These are phyloP conservation scores for Atherinosoma microstoma DNA, from an alignment of 2,797 vertebrate species.

Conservation along the genomic window DNA sequence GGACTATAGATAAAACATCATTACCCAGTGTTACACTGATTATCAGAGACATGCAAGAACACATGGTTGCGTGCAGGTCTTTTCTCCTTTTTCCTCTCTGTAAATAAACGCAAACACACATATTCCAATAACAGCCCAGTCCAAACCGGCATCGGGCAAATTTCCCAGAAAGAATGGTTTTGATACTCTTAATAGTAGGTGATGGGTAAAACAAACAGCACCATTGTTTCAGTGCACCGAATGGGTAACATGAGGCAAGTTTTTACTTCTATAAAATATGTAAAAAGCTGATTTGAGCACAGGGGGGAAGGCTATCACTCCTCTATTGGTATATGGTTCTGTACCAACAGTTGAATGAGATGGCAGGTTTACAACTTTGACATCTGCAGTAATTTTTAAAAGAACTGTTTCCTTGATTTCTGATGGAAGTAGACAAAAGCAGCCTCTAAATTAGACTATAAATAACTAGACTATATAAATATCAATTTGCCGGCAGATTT, in stretches of 20 bases:
- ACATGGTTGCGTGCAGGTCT: slow-evolving; percentile 18
- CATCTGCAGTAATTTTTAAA: neutral
- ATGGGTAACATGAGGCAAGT: slow-evolving; percentile 37
- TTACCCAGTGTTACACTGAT: slow-evolving; percentile 48
- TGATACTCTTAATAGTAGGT: slow-evolving; percentile 37
- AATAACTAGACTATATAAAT: too few relatives aligned
- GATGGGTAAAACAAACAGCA: slow-evolving; percentile 46
- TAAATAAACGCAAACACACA: slow-evolving; percentile 45
- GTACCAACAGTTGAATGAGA: slow-evolving; percentile 2
- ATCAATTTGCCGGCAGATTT: neutral
- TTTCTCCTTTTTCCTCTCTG: slow-evolving; percentile 36
- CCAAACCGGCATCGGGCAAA: slow-evolving; percentile 57
- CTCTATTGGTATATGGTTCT: slow-evolving; percentile 6
- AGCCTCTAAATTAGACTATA: neutral
- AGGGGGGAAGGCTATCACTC: slow-evolving; percentile 8
- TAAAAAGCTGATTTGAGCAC: slow-evolving; percentile 23
- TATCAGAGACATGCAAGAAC: slow-evolving; percentile 45
- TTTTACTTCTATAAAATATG: slow-evolving; percentile 19
- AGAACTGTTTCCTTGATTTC: neutral
- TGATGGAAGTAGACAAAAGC: neutral
- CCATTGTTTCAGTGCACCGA: slow-evolving; percentile 44
- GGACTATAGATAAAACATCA: slow-evolving; percentile 17
- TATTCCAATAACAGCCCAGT: slow-evolving; percentile 42
- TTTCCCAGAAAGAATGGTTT: slow-evolving; percentile 51
- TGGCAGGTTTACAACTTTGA: neutral